Evolutionary conservation across 2,113 vertebrate genomes (phyloP), one percentile per base, ranked within the genome.

Genomic region (Globicephala melas): DNA sequence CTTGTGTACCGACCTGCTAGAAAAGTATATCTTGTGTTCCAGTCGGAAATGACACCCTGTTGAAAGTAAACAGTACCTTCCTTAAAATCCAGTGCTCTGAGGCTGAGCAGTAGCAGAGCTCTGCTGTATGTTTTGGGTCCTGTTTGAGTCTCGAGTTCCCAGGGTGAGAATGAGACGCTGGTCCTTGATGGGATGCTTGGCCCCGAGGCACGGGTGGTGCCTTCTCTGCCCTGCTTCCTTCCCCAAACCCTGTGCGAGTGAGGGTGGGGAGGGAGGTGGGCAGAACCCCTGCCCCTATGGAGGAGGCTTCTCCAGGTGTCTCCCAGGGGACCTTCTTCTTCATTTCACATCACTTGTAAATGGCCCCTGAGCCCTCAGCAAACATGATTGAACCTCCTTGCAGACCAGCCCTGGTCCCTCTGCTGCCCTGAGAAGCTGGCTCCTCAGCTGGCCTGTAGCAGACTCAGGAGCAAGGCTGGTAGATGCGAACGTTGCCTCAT

Each of bases 1-100:
- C 68, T 33, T 63, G 7, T n/a, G 25, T 44, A 41, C 14, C 1
- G 2, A 90, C 60, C 47, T 94, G 31, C 76, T 91, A 25, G 70
- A 88, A 88, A 70, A 60, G 90, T 15, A 17, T 8, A 36, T 44
- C 38, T 62, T 31, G 33, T 89, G 63, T n/a, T 50, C 18, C 31
- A 44, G 0, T 73, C 84, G 67, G 44, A 55, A 85, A 95, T 36
- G 28, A 65, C 28, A 31, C 7, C 62, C 68, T 73, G 10, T 6
- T 81, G 65, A 82, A 73, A 82, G 58, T 31, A 77, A 82, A 67
- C 8, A 38, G 12, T 58, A 28, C n/a, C 33, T 96, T 95, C 85
- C 28, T 36, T 55, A 68, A 94, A 62, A 63, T 23, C 41, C 38
- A 76, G 26, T 38, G 92, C n/a, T 94, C 73, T 17, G 12, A 79